These are phyloP conservation scores for Nephrotoma appendiculata DNA, from an alignment of 2,888 invertebrate genomes.

Conservation along the genomic window DNA sequence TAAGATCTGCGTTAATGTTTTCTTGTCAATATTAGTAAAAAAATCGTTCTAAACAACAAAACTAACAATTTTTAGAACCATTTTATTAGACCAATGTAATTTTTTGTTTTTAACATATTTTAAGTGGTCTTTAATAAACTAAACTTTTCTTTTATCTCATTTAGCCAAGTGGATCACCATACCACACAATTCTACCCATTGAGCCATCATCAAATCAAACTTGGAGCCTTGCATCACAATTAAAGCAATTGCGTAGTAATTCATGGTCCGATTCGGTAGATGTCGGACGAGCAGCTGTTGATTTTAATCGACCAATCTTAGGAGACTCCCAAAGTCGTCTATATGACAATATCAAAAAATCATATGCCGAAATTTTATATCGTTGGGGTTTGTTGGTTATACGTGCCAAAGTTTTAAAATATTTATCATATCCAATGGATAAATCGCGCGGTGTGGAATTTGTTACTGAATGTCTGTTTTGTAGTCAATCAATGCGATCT, in stretches of 20 bases:
- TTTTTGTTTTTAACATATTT: no score
- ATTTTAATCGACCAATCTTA: conserved; percentile 17
- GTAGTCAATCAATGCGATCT: conserved; percentile 48
- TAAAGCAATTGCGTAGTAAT: conserved; percentile 62
- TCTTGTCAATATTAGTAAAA: no score
- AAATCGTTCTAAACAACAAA: no score
- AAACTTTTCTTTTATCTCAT: not conserved
- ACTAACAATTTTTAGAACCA: no score
- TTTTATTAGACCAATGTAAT: no score
- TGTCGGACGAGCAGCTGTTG: conserved; percentile 8
- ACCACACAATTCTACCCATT: conserved; percentile 62
- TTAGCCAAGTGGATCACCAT: conserved; percentile 69
- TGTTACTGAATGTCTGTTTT: conserved; percentile 55
- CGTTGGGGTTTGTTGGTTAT: conserved; percentile 69
- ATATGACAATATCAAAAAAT: conserved; percentile 73
- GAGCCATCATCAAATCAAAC: conserved; percentile 54
- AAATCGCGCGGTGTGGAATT: conserved; percentile 54
- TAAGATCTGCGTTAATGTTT: no score
- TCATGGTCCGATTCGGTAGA: conserved; percentile 81
- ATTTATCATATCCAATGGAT: conserved; percentile 33
- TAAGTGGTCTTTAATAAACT: no score
- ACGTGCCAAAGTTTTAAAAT: conserved; percentile 62
- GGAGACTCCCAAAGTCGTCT: conserved; percentile 26
- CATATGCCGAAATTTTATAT: conserved; percentile 79
- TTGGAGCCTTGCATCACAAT: conserved; percentile 52